A percentile compares a stretch with the other conserved stretches of the same genome.
Evolutionary conservation across 2,888 invertebrate species (phyloP).

Genomic region (Nematopogon swammerdamellus): DNA sequence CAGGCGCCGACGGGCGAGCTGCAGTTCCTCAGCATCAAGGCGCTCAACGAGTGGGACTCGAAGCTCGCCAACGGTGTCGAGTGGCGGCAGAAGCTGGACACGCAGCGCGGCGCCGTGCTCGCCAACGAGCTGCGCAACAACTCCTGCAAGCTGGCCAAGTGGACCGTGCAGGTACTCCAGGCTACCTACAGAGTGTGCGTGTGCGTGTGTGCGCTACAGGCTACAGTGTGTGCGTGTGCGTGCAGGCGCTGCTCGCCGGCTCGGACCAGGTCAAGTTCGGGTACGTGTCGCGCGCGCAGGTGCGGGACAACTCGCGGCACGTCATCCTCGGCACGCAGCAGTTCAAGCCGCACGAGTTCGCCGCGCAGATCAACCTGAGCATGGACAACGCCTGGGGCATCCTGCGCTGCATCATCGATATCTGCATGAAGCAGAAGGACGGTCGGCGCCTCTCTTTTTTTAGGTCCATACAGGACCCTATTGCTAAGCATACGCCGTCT

Average conservation of each 20-base stretch:
- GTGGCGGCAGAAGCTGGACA: conserved; percentile 97
- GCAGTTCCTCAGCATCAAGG: conserved; percentile 94
- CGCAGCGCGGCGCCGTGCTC: conserved; percentile 95
- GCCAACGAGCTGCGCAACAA: conserved; percentile 98
- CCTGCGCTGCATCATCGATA: conserved; percentile 93
- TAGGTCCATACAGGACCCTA: no score
- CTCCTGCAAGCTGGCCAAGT: conserved; percentile 98
- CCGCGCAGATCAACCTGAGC: conserved; percentile 96
- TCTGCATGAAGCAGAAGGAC: conserved; percentile 95
- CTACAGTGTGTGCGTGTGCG: no score
- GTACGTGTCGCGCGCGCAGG: conserved; percentile 94
- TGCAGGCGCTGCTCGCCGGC: conserved; percentile 84
- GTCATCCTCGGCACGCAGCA: conserved; percentile 96
- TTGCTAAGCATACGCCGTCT: no score
- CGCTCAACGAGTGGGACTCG: conserved; percentile 99
- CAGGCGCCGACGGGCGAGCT: conserved; percentile 83
- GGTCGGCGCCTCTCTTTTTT: conserved; percentile 54
- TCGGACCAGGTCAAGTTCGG: conserved; percentile 98
- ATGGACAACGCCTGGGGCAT: conserved; percentile 99
- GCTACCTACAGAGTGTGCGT: no score
- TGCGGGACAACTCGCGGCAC: conserved; percentile 93
- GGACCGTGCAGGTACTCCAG: conserved; percentile 84
- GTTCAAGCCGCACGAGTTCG: conserved; percentile 98
- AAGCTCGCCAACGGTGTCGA: conserved; percentile 95
- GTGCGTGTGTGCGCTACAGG: conserved; percentile 64